Conservation (phyloP, 2,113 vertebrate species). For the Marmota flaviventris region DNA sequence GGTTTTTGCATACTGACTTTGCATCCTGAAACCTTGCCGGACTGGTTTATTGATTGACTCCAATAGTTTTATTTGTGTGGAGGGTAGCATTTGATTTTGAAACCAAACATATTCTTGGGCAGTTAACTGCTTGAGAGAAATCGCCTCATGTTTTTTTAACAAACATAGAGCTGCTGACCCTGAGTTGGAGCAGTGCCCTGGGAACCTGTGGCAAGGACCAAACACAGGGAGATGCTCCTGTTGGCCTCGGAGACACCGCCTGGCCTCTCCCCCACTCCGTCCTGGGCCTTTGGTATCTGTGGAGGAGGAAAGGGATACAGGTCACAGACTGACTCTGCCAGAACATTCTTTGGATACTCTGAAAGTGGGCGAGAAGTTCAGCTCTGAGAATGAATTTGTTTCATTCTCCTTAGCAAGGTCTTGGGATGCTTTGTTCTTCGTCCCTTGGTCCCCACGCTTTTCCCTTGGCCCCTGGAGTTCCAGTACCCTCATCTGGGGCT, state of each 20-base stretch:
- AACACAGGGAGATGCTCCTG: no score
- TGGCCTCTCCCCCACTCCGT: no score
- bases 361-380: constrained; percentile 63
- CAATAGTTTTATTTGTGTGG: not conserved
- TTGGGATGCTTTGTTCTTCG: constrained; percentile 45
- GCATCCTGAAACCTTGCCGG: constrained; percentile 1
- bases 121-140: constrained; percentile 61
- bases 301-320: constrained; percentile 56
- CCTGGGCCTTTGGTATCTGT: constrained; percentile 14
- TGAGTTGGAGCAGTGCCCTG: not conserved
- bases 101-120: constrained; percentile 61
- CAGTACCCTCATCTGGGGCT: not conserved
- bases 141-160: constrained; percentile 61
- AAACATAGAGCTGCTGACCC: not conserved
- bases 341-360: constrained; percentile 75
- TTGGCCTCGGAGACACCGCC: no score
- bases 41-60: constrained; percentile 63
- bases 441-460: not conserved
- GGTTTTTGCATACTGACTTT: not conserved
- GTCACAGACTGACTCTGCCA: not conserved
- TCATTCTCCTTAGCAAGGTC: not conserved
- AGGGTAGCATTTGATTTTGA: constrained; percentile 64
- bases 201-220: no score
- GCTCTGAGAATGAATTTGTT: constrained; percentile 19
- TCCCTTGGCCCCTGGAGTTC: not conserved